A percentile compares a stretch with the other conserved stretches of the same genome.
Evolutionary conservation across 2,113 vertebrate genomes (phyloP).

Genomic region (Loxodonta africana): DNA sequence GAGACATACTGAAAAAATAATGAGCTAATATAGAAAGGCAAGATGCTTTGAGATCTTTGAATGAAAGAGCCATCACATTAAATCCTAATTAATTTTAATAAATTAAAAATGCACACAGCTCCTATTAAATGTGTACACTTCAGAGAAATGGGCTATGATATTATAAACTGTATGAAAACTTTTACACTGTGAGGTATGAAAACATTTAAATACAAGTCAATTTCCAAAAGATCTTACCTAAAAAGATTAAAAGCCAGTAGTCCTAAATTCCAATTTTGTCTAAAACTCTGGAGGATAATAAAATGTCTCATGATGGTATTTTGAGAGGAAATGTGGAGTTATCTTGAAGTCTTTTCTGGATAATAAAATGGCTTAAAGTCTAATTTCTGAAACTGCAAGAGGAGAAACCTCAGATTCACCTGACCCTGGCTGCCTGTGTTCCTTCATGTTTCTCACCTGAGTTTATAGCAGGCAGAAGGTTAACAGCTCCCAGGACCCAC

Average conservation of each 20-base stretch:
- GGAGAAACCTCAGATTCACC: neutral
- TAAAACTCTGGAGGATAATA: slow-evolving; percentile 26
- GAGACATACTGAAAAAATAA: slow-evolving; percentile 65
- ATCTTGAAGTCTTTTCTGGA: slow-evolving; percentile 40
- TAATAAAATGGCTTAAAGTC: slow-evolving; percentile 41
- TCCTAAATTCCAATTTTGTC: slow-evolving; percentile 10
- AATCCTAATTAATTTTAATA: slow-evolving; percentile 68
- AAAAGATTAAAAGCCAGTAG: slow-evolving; percentile 7
- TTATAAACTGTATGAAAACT: slow-evolving; percentile 31
- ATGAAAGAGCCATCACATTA: slow-evolving; percentile 67
- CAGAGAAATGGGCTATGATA: slow-evolving; percentile 1
- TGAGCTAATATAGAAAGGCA: slow-evolving; percentile 53
- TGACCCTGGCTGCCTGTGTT: neutral
- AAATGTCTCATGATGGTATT: neutral
- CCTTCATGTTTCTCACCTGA: neutral
- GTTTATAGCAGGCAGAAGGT: neutral
- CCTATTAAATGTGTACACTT: slow-evolving; percentile 46
- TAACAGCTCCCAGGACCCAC: neutral
- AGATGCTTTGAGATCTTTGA: slow-evolving; percentile 61
- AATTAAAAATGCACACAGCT: slow-evolving; percentile 67
- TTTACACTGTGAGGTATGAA: neutral
- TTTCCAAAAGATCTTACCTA: slow-evolving; percentile 36
- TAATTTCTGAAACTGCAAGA: slow-evolving; percentile 31
- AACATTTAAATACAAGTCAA: slow-evolving; percentile 38
- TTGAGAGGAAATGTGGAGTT: slow-evolving; percentile 56